These are phyloP conservation scores for Diarsia brunnea DNA, from an alignment of 2,888 invertebrate species.

Conservation along the genomic window DNA sequence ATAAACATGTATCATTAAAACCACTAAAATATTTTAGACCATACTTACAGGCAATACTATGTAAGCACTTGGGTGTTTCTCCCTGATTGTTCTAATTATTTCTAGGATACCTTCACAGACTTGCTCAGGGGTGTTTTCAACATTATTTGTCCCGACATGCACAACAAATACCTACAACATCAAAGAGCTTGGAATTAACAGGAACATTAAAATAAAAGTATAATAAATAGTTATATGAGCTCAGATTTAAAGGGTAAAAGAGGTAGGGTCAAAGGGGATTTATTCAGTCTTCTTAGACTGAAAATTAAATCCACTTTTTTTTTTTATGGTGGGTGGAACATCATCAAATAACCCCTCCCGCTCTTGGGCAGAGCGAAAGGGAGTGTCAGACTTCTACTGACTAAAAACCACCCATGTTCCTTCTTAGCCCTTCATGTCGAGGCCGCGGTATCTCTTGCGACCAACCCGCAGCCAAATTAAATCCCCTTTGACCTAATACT, in stretches of 20 bases:
- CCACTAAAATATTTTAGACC: background rate
- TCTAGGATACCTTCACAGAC: slow-evolving; percentile 95
- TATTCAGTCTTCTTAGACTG: background rate
- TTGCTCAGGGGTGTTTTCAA: slow-evolving; percentile 94
- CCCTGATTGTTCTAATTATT: slow-evolving; percentile 93
- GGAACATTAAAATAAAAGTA: background rate
- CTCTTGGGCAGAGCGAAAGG: too few species aligned
- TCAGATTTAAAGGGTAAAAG: background rate
- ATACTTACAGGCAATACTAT: slow-evolving; percentile 96
- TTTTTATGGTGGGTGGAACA: too few species aligned
- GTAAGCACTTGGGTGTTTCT: slow-evolving; percentile 95
- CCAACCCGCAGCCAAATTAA: too few species aligned
- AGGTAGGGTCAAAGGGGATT: background rate
- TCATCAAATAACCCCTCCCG: too few species aligned
- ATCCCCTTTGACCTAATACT: too few species aligned
- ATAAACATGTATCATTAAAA: background rate
- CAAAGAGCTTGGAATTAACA: slow-evolving; percentile 9
- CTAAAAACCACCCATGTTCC: too few species aligned
- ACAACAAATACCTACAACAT: slow-evolving; percentile 94
- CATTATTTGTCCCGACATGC: slow-evolving; percentile 97
- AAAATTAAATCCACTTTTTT: too few species aligned
- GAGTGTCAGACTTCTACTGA: too few species aligned
- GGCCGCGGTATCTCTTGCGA: too few species aligned
- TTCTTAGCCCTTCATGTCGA: too few species aligned
- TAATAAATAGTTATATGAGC: background rate